These are phyloP conservation scores for Danaus plexippus DNA, from an alignment of 1,140 invertebrate genomes.

Conservation along the genomic window DNA sequence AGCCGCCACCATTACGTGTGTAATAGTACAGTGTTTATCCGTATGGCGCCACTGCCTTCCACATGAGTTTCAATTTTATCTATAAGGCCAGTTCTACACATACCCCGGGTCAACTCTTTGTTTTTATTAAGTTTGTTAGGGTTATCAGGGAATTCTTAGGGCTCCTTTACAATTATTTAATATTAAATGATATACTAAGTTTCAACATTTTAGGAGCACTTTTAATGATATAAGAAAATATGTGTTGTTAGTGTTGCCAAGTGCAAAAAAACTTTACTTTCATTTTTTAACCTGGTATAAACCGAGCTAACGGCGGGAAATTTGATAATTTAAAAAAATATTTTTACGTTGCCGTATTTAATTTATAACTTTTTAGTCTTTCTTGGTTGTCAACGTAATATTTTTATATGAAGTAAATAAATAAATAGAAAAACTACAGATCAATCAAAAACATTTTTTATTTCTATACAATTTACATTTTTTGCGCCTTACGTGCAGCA, in stretches of 20 bases:
- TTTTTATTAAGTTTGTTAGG: no score
- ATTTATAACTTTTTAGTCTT: no score
- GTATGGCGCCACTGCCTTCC: conserved; percentile 19
- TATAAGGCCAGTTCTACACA: no score
- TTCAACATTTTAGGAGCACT: no score
- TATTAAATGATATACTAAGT: no score
- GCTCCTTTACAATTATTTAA: no score
- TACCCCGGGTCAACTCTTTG: no score
- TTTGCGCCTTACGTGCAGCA: conserved; percentile 49
- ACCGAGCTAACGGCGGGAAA: conserved; percentile 9
- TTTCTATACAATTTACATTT: conserved; percentile 66
- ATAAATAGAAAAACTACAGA: conserved; percentile 17
- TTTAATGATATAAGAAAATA: no score
- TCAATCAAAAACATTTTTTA: conserved; percentile 61
- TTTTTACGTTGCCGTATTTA: neutral
- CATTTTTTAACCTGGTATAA: conserved; percentile 1
- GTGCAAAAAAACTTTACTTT: conserved; percentile 7
- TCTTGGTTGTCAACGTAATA: no score
- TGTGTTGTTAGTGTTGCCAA: no score
- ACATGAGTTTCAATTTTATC: neutral
- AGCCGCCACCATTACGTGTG: conserved; percentile 63
- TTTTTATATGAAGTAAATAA: neutral
- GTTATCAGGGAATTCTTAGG: no score
- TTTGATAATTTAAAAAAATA: neutral
- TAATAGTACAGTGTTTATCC: conserved; percentile 16